Base-by-base conservation (phyloP, 2,113 vertebrate genomes). In the Eulemur macaco region DNA sequence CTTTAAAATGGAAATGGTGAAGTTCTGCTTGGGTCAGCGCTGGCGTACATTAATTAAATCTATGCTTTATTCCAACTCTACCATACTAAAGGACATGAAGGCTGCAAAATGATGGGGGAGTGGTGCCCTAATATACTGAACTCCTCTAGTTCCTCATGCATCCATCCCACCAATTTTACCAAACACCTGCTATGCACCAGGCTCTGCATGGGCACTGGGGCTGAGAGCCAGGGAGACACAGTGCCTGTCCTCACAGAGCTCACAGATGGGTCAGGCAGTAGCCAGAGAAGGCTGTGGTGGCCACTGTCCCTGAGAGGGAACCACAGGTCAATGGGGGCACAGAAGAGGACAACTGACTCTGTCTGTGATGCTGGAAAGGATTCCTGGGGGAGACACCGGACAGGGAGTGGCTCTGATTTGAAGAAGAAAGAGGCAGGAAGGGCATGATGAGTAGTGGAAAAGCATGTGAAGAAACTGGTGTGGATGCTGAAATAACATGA, bases 1-100 rank as follows among this genome's bases (percentile, higher is more conserved):
- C 73, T 95, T 60, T 77, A n/a, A 86, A 87, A 86, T 29, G 42
- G 45, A 91, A 93, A 76, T 27, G 68, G 58, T 42, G 12, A 82
- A 63, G 21, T 60, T 95, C 66, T 66, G 17, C 74, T 83, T 64
- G 6, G 18, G 37, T 56, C 25, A 74, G 52, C 73, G n/a, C 31
- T 12, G 39, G 31, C 29, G 7, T 27, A 27, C 27, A 8, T n/a
- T 60, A 42, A 68, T 74, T 31, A 27, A 92, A 52, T 47, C 39
- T 47, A 3, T 17, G 15, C 66, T 76, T 85, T 80, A 71, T 18
- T 76, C 42, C 34, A 42, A 4, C 21, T 68, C 18, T 54, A 39
- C n/a, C 69, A n/a, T 23, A 34, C 31, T 68, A 47, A 63, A 37
- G 66, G 56, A 64, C 13, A 39, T 10, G 77, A 88, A 37, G 73